Conservation (phyloP, 2,113 vertebrate genomes). For the Oreochromis tanganicae region DNA sequence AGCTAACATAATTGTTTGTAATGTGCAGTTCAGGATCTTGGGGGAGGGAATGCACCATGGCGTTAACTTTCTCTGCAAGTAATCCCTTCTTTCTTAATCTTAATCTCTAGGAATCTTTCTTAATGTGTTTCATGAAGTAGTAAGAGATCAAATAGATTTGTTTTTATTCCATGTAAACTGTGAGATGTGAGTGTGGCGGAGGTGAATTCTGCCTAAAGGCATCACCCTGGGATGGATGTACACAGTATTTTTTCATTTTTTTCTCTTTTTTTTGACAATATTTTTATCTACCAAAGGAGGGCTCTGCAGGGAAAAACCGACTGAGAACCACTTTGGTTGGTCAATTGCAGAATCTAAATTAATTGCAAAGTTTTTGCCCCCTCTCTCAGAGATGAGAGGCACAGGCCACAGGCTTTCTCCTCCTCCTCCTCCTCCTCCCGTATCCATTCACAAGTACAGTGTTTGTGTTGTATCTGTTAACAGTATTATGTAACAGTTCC, state of each 20-base stretch:
- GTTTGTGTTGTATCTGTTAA: neutral
- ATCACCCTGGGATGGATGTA: neutral
- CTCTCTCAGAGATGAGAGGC: neutral
- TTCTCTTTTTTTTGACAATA: neutral
- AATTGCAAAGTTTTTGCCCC: neutral
- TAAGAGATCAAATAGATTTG: neutral
- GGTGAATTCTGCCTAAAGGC: neutral
- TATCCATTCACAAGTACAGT: neutral
- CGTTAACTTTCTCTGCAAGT: neutral
- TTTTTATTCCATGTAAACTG: neutral
- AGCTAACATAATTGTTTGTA: neutral
- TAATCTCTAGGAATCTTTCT: neutral
- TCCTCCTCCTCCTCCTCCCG: neutral
- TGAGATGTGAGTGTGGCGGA: neutral
- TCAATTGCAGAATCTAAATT: neutral
- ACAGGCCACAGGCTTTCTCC: neutral
- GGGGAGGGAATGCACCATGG: neutral
- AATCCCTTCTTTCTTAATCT: neutral
- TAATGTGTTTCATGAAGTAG: neutral
- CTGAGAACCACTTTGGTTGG: neutral
- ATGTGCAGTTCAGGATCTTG: neutral
- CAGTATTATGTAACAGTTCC: conserved; percentile 18
- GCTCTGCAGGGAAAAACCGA: neutral
- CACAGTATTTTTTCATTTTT: neutral
- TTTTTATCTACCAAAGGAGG: neutral